Percentiles rank a stretch among this genome's conserved stretches.
Evolutionary conservation across 2,113 vertebrate genomes (phyloP).

Genomic region (Neotragus moschatus): DNA sequence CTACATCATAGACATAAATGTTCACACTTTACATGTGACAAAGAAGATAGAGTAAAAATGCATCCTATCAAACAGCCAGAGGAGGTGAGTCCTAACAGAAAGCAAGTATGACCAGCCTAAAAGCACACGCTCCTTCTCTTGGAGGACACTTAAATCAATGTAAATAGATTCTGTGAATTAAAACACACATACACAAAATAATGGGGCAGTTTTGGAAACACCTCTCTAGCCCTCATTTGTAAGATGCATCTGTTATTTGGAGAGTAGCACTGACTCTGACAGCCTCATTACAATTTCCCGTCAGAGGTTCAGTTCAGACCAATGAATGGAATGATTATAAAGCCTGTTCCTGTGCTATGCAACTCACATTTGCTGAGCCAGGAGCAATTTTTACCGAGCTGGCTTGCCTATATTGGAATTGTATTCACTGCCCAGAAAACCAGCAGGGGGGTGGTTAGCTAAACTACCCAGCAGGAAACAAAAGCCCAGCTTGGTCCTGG

Average conservation of each 20-base stretch:
- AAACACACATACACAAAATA: not conserved
- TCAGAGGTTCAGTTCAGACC: conserved; percentile 70
- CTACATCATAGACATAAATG: not conserved
- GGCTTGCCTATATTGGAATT: conserved; percentile 71
- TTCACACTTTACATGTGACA: not conserved
- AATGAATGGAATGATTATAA: conserved; percentile 72
- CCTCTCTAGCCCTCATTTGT: not conserved
- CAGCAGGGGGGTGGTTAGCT: conserved; percentile 46
- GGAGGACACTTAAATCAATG: not conserved
- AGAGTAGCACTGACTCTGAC: not conserved
- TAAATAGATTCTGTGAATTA: not conserved
- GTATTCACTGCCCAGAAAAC: conserved; percentile 56
- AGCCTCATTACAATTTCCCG: conserved; percentile 50
- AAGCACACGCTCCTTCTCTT: not conserved
- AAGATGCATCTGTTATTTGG: not conserved
- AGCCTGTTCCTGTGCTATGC: conserved; percentile 21
- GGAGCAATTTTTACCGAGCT: conserved; percentile 71
- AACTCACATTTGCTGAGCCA: conserved; percentile 55
- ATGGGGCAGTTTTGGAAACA: not conserved
- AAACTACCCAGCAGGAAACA: conserved; percentile 53
- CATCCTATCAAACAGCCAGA: not conserved
- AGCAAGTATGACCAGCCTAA: not conserved
- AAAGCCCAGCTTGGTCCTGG: conserved; percentile 36
- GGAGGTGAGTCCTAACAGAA: not conserved
- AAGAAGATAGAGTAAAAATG: not conserved